Base-by-base conservation (phyloP, 2,113 vertebrate species). In the Tupaia tana region DNA sequence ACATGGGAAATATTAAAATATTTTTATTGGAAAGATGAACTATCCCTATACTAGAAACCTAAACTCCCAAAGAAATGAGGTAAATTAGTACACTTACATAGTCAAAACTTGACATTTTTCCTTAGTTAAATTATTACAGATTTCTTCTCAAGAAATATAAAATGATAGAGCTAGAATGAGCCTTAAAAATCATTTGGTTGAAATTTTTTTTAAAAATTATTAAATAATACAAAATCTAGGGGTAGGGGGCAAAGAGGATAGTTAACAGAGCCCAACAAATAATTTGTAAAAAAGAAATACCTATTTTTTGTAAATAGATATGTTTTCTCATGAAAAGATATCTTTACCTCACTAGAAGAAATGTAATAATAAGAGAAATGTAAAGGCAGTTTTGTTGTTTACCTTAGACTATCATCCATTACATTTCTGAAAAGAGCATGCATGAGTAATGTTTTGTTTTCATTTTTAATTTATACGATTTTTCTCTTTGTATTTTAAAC, bases 391-490 rank as follows among this genome's bases (percentile, higher is more conserved):
- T 22, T 96, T 93, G 4, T 69, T 89, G 75, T 86, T 86, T 96
- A 70, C 67, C 56, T 77, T 85, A 85, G 0, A 27, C n/a, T 78
- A 0, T 63, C 25, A 54, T 85, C 15, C 27, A 20, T 87, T 71
- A 15, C n/a, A 9, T 70, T 82, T 16, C 82, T 67, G 34, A 88
- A 86, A 94, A 84, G 75, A 95, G 24, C 64, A 85, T 64, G 24
- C 64, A 85, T 64, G 8, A 75, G 61, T 87, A 94, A 93, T 94
- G 54, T 93, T 96, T 96, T 93, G 77, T 94, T 92, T 96, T 97
- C 86, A 93, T 92, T 97, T 96, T 96, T 91, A 94, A 94, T 94
- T 96, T 95, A 95, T 31, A 27, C 89, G 43, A 84, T 27, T 90
- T 93, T 95, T 82, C 24, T 58, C 71, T 96, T 92, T 95, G 54